phyloP scores from a whole-genome alignment of 2,888 invertebrate species.

The Drosophila pegasa region DNA sequence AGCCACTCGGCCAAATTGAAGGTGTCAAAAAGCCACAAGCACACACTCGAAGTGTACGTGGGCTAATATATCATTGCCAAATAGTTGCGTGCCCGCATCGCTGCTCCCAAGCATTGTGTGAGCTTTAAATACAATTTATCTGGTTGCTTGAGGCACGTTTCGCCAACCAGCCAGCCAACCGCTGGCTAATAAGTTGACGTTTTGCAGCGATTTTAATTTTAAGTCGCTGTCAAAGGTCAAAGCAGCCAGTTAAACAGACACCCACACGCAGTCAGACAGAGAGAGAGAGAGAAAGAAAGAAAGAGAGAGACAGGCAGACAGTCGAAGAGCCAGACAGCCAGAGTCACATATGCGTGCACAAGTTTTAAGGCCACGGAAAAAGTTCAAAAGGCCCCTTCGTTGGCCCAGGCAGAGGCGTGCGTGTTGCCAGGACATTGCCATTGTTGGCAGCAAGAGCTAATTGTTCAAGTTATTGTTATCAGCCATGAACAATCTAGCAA shows the following conservation, averaged over 20 bases:
- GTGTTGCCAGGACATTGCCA: conserved; percentile 47
- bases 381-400: conserved; percentile 57
- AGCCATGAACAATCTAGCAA: conserved; percentile 41
- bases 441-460: conserved; percentile 44
- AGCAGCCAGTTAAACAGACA: conserved; percentile 28
- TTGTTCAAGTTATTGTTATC: conserved; percentile 62
- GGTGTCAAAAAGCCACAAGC: conserved; percentile 56
- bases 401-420: conserved; percentile 44
- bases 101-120: conserved; percentile 44
- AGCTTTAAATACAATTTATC: conserved; percentile 70
- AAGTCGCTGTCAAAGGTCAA: conserved; percentile 59
- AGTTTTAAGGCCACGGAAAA: conserved; percentile 45
- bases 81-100: conserved; percentile 71
- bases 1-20: conserved; percentile 66
- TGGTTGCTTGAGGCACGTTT: conserved; percentile 59
- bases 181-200: conserved; percentile 59
- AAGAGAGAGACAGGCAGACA: conserved; percentile 17
- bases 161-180: conserved; percentile 26
- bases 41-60: conserved; percentile 22
- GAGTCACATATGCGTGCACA: conserved; percentile 52
- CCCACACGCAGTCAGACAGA: not conserved
- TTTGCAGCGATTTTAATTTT: conserved; percentile 55
- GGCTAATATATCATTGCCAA: conserved; percentile 68
- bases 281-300: conserved; percentile 2
- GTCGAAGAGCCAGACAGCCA: conserved; percentile 24